Evolutionary conservation across 1,140 invertebrate genomes (phyloP).

Genomic region (Aphelinus certus): DNA sequence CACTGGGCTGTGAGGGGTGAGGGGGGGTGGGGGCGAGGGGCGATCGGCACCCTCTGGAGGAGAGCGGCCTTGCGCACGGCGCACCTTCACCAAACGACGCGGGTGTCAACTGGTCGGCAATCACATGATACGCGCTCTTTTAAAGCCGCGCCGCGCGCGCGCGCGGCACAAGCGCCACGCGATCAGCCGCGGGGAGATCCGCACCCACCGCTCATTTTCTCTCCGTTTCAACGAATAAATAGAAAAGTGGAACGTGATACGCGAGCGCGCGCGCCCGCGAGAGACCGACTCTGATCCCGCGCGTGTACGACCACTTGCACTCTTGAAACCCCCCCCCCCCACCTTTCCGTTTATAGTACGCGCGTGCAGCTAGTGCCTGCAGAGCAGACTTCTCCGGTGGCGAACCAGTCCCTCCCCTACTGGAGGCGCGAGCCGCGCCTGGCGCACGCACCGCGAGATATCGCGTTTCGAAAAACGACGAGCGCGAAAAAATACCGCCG

Average conservation of each 20-base stretch:
- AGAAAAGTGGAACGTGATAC: slow-evolving; percentile 20
- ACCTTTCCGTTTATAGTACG: background rate
- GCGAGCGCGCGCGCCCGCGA: background rate
- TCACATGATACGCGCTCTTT: background rate
- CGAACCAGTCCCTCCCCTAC: too few relatives aligned
- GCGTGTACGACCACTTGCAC: background rate
- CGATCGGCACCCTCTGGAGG: too few relatives aligned
- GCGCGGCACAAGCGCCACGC: background rate
- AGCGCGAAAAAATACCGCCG: too few relatives aligned
- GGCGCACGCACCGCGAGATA: too few relatives aligned
- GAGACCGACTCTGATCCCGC: too few relatives aligned
- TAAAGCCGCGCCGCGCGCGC: slow-evolving; percentile 7
- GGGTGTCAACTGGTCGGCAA: slow-evolving; percentile 1
- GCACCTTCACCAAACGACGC: background rate
- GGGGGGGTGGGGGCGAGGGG: too few relatives aligned
- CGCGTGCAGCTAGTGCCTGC: too few relatives aligned
- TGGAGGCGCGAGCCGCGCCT: too few relatives aligned
- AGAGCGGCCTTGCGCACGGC: background rate
- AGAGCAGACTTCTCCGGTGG: too few relatives aligned
- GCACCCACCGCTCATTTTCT: background rate
- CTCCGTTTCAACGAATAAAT: slow-evolving; percentile 7
- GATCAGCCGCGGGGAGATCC: background rate
- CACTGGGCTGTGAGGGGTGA: too few relatives aligned
- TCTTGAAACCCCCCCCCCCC: background rate
- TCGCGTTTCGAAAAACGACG: too few relatives aligned